Evolutionary conservation across 2,888 invertebrate genomes (phyloP).

Genomic region (Amorpha juglandis): DNA sequence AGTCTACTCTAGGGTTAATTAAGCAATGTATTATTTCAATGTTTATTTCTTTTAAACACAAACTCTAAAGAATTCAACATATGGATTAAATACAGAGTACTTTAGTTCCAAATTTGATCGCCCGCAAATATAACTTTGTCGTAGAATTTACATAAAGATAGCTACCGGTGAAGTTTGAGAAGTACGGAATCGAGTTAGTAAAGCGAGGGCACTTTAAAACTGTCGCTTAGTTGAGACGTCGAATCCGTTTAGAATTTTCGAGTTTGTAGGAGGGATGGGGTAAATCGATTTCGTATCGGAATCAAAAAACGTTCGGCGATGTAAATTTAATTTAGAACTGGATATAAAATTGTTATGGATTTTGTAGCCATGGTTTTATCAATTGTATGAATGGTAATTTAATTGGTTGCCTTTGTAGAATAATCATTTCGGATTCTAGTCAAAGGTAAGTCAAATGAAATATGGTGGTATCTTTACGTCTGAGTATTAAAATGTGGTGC

Average conservation of each 20-base stretch:
- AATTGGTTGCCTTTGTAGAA: not conserved
- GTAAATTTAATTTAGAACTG: not conserved
- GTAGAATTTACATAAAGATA: conserved; percentile 80
- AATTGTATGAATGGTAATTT: not conserved
- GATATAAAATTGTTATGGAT: not conserved
- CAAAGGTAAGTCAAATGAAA: not conserved
- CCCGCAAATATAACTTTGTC: conserved; percentile 58
- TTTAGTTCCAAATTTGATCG: conserved; percentile 45
- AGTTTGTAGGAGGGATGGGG: conserved; percentile 52
- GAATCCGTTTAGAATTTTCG: conserved; percentile 80
- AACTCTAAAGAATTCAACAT: too few relatives aligned
- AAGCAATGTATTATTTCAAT: too few relatives aligned
- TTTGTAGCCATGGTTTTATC: not conserved
- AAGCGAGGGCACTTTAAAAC: conserved; percentile 77
- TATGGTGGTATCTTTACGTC: not conserved
- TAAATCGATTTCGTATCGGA: conserved; percentile 3
- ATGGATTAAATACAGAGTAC: too few relatives aligned
- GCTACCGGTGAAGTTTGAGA: conserved; percentile 66
- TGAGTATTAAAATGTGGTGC: not conserved
- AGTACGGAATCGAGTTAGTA: conserved; percentile 80
- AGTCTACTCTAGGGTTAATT: too few relatives aligned
- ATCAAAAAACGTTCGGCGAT: conserved; percentile 29
- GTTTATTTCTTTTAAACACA: too few relatives aligned
- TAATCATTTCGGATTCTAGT: not conserved
- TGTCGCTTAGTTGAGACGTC: conserved; percentile 81